phyloP scores from a whole-genome alignment of 2,888 invertebrate genomes.

The Oasisia sp. region DNA sequence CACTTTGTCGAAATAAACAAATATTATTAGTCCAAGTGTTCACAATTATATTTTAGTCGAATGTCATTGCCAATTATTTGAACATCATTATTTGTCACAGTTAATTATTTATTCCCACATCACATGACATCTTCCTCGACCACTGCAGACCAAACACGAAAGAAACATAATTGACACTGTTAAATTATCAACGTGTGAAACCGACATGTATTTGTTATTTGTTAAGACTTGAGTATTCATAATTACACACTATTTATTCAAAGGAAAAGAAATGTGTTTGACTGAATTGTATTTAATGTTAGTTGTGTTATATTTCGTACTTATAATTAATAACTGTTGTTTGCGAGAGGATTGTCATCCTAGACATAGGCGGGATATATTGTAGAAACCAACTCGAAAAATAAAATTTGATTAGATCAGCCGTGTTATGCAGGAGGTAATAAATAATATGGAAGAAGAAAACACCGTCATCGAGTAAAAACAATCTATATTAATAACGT shows the following conservation, averaged over 20 bases:
- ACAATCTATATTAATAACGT: too few relatives aligned
- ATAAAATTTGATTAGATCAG: too few relatives aligned
- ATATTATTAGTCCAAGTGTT: conserved; percentile 1
- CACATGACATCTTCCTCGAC: too few relatives aligned
- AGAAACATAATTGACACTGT: not conserved
- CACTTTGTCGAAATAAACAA: not conserved
- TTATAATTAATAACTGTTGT: not conserved
- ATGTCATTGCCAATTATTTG: conserved; percentile 17
- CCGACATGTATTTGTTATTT: conserved; percentile 14
- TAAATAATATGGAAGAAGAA: too few relatives aligned
- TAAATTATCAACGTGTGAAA: not conserved
- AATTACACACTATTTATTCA: not conserved
- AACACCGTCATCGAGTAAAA: too few relatives aligned
- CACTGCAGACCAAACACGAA: not conserved
- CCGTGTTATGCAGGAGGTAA: too few relatives aligned
- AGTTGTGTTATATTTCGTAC: not conserved
- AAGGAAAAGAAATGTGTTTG: not conserved
- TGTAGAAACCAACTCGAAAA: too few relatives aligned
- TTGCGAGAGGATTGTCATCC: conserved; percentile 18
- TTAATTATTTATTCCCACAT: too few relatives aligned
- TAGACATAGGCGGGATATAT: too few relatives aligned
- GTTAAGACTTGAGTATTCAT: not conserved
- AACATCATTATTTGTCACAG: not conserved
- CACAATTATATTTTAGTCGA: not conserved
- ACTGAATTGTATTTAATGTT: not conserved